Evolutionary conservation across 2,888 invertebrate genomes (phyloP).

Genomic region (Synergus itoensis): DNA sequence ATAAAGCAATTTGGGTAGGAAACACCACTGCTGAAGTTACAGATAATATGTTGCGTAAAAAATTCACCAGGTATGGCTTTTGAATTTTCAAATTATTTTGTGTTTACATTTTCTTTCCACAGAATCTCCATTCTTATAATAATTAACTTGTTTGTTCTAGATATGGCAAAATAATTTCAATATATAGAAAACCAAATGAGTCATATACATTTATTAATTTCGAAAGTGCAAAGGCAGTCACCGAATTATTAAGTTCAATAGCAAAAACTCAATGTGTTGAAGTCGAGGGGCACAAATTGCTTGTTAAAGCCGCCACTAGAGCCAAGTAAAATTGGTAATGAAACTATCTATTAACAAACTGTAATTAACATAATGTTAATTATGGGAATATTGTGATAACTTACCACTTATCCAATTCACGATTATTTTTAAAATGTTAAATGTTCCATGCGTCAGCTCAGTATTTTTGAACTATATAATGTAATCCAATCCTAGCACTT

Average conservation of each 20-base stretch:
- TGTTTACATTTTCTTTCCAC: neutral
- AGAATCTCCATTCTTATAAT: neutral
- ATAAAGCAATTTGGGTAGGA: conserved; percentile 54
- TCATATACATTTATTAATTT: conserved; percentile 31
- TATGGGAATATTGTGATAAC: neutral
- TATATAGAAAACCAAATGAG: conserved; percentile 16
- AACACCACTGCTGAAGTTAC: conserved; percentile 48
- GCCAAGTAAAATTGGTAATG: neutral
- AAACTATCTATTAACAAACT: neutral
- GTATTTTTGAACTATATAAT: neutral
- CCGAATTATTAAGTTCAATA: neutral
- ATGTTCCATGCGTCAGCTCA: neutral
- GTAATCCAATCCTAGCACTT: neutral
- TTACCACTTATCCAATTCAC: neutral
- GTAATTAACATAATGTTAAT: neutral
- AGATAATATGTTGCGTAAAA: conserved; percentile 47
- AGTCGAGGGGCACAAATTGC: conserved; percentile 15
- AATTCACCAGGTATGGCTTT: conserved; percentile 49
- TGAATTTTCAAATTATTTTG: neutral
- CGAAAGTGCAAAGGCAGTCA: neutral
- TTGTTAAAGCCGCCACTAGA: conserved; percentile 15
- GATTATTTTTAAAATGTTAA: neutral
- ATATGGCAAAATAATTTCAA: neutral
- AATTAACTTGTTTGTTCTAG: conserved; percentile 10
- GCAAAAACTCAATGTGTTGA: neutral